phyloP scores from a whole-genome alignment of 2,113 vertebrate species.

The Tiliqua scincoides region DNA sequence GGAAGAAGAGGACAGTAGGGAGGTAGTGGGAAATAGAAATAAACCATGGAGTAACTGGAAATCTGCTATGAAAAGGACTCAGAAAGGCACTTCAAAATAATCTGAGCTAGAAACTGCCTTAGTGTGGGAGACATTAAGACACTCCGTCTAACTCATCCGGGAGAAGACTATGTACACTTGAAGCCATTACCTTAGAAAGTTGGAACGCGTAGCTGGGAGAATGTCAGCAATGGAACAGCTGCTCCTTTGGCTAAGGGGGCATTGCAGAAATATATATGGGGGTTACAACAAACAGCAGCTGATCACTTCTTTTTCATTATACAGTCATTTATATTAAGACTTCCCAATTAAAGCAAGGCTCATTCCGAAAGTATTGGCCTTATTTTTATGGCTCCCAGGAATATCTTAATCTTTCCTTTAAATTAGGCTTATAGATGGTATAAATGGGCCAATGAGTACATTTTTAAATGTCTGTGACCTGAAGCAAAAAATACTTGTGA shows the following conservation, averaged over 20 bases:
- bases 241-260: slow-evolving; percentile 69
- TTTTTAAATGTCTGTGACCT: slow-evolving; percentile 27
- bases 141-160: slow-evolving; percentile 43
- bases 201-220: slow-evolving; percentile 89
- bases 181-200: slow-evolving; percentile 89
- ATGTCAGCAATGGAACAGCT: slow-evolving; percentile 83
- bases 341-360: slow-evolving; percentile 65
- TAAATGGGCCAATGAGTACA: not conserved
- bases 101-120: not conserved
- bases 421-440: not conserved
- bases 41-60: not conserved
- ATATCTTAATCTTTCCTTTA: slow-evolving; percentile 31
- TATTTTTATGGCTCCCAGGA: slow-evolving; percentile 25
- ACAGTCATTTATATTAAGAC: slow-evolving; percentile 75
- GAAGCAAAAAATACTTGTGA: slow-evolving; percentile 28
- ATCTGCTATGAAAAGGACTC: not conserved
- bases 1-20: not conserved
- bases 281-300: slow-evolving; percentile 70
- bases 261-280: slow-evolving; percentile 72
- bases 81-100: not conserved
- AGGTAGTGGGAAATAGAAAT: not conserved
- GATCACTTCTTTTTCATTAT: slow-evolving; percentile 72
- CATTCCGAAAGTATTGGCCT: slow-evolving; percentile 26
- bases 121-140: not conserved
- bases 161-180: slow-evolving; percentile 61